Percentiles rank a stretch among this genome's conserved stretches.
phyloP scores from a whole-genome alignment of 2,113 vertebrate species.

The Vidua chalybeata region DNA sequence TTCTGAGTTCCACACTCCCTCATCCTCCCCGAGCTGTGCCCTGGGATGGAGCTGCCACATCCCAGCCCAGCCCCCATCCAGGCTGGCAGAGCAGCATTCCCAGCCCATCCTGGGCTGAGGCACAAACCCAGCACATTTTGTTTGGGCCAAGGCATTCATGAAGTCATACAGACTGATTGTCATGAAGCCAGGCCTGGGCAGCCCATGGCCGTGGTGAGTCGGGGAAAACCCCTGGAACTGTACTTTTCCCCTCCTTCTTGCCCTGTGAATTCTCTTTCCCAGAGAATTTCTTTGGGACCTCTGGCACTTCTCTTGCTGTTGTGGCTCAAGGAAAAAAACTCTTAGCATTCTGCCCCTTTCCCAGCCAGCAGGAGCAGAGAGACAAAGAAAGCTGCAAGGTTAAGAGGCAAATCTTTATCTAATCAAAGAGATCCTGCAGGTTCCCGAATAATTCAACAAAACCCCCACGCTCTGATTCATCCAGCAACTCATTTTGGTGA shows the following conservation, averaged over 20 bases:
- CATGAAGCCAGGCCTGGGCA: not conserved
- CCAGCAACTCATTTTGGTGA: not conserved
- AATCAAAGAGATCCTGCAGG: not conserved
- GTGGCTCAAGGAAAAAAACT: not conserved
- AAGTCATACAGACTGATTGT: not conserved
- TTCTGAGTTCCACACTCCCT: not conserved
- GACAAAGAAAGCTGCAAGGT: not conserved
- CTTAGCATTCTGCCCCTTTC: not conserved
- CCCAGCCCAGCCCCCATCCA: not conserved
- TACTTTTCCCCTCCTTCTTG: not conserved
- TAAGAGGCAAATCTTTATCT: not conserved
- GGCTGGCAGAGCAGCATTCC: not conserved
- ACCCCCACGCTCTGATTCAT: not conserved
- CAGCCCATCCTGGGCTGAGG: fast-evolving
- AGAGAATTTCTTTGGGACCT: not conserved
- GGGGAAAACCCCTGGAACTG: not conserved
- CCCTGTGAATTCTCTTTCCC: not conserved
- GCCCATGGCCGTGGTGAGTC: not conserved
- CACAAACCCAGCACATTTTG: not conserved
- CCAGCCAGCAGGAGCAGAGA: not conserved
- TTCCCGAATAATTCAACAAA: not conserved
- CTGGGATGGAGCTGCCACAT: not conserved
- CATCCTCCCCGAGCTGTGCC: fast-evolving
- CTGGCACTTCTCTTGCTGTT: not conserved
- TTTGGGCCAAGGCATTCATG: not conserved